phyloP scores from a whole-genome alignment of 2,113 vertebrate genomes.

The Anhinga anhinga region DNA sequence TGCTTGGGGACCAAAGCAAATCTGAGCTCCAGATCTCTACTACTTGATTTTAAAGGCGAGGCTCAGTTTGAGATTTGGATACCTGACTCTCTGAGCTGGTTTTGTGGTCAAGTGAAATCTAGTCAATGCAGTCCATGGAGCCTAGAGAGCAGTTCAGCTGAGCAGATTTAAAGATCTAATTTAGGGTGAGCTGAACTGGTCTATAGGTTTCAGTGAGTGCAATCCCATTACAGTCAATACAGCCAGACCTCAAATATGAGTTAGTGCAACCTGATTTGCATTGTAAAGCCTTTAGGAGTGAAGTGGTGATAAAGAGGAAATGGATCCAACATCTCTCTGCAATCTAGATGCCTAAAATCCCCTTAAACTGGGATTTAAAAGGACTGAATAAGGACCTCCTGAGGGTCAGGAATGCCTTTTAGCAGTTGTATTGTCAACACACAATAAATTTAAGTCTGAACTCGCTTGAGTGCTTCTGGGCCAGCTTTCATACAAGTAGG shows the following conservation, averaged over 20 bases:
- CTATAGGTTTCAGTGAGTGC: background rate
- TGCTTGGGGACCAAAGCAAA: background rate
- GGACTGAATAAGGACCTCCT: background rate
- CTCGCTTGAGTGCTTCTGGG: background rate
- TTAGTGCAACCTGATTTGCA: background rate
- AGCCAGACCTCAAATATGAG: fast-evolving
- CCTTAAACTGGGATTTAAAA: background rate
- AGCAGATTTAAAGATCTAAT: background rate
- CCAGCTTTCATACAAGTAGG: background rate
- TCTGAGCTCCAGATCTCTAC: background rate
- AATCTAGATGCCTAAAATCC: background rate
- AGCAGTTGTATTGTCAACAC: background rate
- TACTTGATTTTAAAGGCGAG: background rate
- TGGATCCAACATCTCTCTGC: background rate
- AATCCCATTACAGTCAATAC: background rate
- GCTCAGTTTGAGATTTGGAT: background rate
- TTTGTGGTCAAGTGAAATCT: background rate
- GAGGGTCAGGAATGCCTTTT: background rate
- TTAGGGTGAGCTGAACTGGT: background rate
- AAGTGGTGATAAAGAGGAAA: background rate
- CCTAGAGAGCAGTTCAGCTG: background rate
- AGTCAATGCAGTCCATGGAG: background rate
- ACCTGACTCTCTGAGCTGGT: background rate
- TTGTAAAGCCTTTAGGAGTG: background rate
- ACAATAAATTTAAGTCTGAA: background rate